Conservation (phyloP, 2,888 invertebrate species). For the Agrilus cyanescens region DNA sequence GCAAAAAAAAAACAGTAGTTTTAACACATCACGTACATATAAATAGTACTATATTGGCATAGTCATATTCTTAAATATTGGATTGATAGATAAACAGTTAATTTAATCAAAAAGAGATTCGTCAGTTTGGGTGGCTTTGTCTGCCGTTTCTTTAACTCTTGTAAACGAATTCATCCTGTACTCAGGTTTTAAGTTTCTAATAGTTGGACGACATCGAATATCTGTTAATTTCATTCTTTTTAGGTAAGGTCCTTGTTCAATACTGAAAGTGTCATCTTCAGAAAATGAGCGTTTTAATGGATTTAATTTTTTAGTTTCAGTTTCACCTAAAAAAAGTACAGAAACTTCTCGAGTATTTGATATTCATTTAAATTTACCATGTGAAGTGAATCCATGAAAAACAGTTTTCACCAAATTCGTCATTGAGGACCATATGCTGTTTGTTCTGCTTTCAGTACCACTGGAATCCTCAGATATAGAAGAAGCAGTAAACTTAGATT, state of each 20-base stretch:
- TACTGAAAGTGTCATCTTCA: conserved; percentile 2
- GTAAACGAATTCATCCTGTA: conserved; percentile 6
- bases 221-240: conserved; percentile 26
- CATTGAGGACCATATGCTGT: conserved; percentile 22
- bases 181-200: conserved; percentile 18
- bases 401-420: conserved; percentile 20
- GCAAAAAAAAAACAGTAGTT: no score
- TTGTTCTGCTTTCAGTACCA: conserved; percentile 1
- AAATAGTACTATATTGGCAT: no score
- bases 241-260: conserved; percentile 6
- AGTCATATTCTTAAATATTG: no score
- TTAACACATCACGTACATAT: no score
- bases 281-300: conserved; percentile 4
- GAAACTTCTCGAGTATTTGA: neutral
- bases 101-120: conserved; percentile 1
- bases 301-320: neutral
- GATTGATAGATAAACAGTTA: neutral
- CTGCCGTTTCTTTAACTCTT: conserved; percentile 13
- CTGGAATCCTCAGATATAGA: neutral
- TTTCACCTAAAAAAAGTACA: neutral
- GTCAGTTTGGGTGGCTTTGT: conserved; percentile 28
- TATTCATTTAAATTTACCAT: neutral
- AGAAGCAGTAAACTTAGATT: no score
- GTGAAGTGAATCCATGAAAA: conserved; percentile 15
- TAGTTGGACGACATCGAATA: conserved; percentile 26